These are phyloP conservation scores for Thaumatotibia leucotreta DNA, from an alignment of 1,140 invertebrate genomes.

Conservation along the genomic window DNA sequence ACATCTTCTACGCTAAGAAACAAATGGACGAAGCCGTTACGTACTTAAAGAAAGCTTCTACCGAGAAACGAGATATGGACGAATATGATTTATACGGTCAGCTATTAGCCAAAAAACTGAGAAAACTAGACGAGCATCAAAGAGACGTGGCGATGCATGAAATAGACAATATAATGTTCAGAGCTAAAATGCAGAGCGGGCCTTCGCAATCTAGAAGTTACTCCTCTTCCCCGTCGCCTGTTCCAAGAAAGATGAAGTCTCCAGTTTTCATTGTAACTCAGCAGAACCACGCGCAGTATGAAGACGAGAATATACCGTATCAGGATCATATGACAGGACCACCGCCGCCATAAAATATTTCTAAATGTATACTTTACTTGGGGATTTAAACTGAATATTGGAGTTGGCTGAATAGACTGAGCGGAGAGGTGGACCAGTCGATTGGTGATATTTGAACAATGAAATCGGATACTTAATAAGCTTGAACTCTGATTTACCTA, in stretches of 20 bases:
- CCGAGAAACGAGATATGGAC: slow-evolving; percentile 32
- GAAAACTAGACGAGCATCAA: slow-evolving; percentile 60
- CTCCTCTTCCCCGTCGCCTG: slow-evolving; percentile 36
- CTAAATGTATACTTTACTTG: background rate
- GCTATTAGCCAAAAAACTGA: slow-evolving; percentile 58
- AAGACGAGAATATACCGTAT: slow-evolving; percentile 51
- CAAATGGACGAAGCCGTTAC: slow-evolving; percentile 4
- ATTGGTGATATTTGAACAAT: background rate
- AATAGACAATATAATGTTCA: slow-evolving; percentile 68
- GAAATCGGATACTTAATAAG: background rate
- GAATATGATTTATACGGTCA: slow-evolving; percentile 60
- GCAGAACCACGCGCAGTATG: slow-evolving; percentile 37
- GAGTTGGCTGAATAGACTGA: background rate
- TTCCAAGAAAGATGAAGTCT: slow-evolving; percentile 45
- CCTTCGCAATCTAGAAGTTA: slow-evolving; percentile 29
- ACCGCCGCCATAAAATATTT: slow-evolving; percentile 28
- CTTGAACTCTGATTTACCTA: too few relatives aligned
- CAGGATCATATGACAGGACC: slow-evolving; percentile 36
- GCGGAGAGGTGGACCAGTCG: background rate
- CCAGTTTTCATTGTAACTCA: slow-evolving; percentile 52
- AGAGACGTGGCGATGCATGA: slow-evolving; percentile 64
- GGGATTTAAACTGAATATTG: background rate
- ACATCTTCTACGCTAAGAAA: slow-evolving; percentile 1
- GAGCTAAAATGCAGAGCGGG: slow-evolving; percentile 51
- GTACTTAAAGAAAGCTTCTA: background rate